Percentiles rank a stretch among this genome's conserved stretches.
Evolutionary conservation across 92 coral and sea anemone genomes (phyloP).

Genomic region (Palythoa heliodiscus): DNA sequence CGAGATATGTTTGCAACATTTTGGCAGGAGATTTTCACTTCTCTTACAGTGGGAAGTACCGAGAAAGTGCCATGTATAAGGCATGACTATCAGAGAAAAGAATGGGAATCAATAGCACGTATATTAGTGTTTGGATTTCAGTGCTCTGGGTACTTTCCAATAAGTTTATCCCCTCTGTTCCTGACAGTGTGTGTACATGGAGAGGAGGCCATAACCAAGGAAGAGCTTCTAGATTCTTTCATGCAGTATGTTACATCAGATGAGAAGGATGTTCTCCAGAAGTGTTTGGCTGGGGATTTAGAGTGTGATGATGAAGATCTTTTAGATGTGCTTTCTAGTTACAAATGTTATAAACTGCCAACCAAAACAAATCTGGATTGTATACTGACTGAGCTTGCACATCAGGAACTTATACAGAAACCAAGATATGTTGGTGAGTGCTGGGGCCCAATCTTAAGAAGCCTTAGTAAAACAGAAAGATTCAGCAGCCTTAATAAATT

Average conservation of each 20-base stretch:
- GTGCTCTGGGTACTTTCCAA: slow-evolving; percentile 12
- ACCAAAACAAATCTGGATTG: slow-evolving; percentile 11
- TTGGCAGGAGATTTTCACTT: slow-evolving; percentile 38
- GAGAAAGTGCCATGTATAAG: slow-evolving; percentile 36
- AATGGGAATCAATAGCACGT: slow-evolving; percentile 37
- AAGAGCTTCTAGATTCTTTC: slow-evolving; percentile 28
- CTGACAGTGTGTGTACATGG: slow-evolving; percentile 1
- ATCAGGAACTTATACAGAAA: slow-evolving; percentile 34
- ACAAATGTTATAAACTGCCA: slow-evolving; percentile 1
- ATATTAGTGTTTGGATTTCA: slow-evolving; percentile 27
- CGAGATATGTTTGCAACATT: slow-evolving; percentile 47
- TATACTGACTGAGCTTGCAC: slow-evolving; percentile 21
- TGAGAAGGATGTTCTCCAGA: slow-evolving; percentile 30
- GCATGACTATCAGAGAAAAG: slow-evolving; percentile 26
- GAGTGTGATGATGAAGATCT: slow-evolving; percentile 30
- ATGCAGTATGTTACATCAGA: slow-evolving; percentile 41
- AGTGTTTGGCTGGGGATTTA: slow-evolving; percentile 27
- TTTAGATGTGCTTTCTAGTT: slow-evolving; percentile 18
- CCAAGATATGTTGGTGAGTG: slow-evolving; percentile 18
- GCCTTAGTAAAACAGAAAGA: slow-evolving; percentile 6
- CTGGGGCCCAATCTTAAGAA: slow-evolving; percentile 2
- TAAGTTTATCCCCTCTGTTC: slow-evolving; percentile 16
- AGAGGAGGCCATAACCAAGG: slow-evolving; percentile 28
- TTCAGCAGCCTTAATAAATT: slow-evolving; percentile 24
- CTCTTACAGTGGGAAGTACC: neutral